phyloP scores from a whole-genome alignment of 2,797 vertebrate species.

The Darevskia nairensis region DNA sequence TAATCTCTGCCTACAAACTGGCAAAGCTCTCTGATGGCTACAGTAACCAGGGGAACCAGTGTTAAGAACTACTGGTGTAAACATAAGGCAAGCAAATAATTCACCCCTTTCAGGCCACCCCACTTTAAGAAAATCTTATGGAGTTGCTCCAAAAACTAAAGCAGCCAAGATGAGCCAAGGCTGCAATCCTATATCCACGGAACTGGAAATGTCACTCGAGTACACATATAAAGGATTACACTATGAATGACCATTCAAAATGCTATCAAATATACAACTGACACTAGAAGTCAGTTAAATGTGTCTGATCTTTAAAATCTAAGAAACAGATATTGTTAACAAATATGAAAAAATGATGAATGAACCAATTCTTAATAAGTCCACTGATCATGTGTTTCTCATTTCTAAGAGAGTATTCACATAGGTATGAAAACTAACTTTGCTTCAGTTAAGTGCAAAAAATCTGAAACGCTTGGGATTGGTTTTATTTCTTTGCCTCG shows the following conservation, averaged over 20 bases:
- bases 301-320: neutral
- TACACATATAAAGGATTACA: neutral
- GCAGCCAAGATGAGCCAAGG: constrained; percentile 6
- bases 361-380: neutral
- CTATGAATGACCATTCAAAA: constrained; percentile 26
- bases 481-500: constrained; percentile 17
- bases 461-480: constrained; percentile 23
- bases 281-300: constrained; percentile 23
- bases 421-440: constrained; percentile 24
- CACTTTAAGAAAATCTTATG: neutral
- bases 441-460: constrained; percentile 40
- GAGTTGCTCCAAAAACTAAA: constrained; percentile 19
- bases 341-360: constrained; percentile 16
- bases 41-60: neutral
- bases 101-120: constrained; percentile 17
- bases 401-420: constrained; percentile 34
- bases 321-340: constrained; percentile 1
- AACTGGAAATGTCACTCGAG: neutral
- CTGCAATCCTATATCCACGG: neutral
- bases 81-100: constrained; percentile 27
- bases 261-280: neutral
- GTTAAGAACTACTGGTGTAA: neutral
- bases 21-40: neutral
- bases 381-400: constrained; percentile 22
- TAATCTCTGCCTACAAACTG: constrained; percentile 19